Evolutionary conservation across 2,888 invertebrate species (phyloP).

Genomic region (Chymomyza amoena): DNA sequence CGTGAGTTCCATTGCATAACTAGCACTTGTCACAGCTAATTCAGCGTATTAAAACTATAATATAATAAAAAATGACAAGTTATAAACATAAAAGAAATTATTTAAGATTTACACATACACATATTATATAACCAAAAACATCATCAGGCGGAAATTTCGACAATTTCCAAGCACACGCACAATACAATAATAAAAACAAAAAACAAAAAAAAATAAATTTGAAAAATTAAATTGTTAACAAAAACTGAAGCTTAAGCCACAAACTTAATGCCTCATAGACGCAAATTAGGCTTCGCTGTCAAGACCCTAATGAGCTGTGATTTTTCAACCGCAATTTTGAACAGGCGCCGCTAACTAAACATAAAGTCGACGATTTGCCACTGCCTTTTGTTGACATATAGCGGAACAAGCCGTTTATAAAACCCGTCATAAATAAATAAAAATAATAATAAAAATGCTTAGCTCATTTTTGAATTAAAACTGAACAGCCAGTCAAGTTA

Average conservation of each 20-base stretch:
- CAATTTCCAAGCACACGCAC: slow-evolving; percentile 37
- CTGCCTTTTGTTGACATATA: slow-evolving; percentile 32
- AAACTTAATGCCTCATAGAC: neutral
- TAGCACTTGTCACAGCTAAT: neutral
- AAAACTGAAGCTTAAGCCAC: slow-evolving; percentile 9
- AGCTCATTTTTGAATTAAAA: neutral
- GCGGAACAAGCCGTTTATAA: slow-evolving; percentile 33
- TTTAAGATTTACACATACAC: neutral
- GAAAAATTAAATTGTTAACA: slow-evolving; percentile 12
- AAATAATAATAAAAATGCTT: neutral
- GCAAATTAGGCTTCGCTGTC: slow-evolving; percentile 35
- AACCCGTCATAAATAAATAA: neutral
- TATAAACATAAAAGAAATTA: neutral
- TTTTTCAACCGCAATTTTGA: slow-evolving; percentile 18
- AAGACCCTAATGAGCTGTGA: slow-evolving; percentile 3
- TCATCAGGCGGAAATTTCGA: slow-evolving; percentile 43
- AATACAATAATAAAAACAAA: slow-evolving; percentile 1
- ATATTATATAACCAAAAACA: neutral
- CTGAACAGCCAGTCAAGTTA: neutral
- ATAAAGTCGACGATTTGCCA: slow-evolving; percentile 17
- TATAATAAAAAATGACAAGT: neutral
- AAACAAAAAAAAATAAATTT: neutral
- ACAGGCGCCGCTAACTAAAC: slow-evolving; percentile 9
- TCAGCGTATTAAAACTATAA: neutral
- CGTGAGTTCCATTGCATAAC: neutral